Evolutionary conservation across 1,140 invertebrate species (phyloP).

Genomic region (Plectrocnemia conspersa): DNA sequence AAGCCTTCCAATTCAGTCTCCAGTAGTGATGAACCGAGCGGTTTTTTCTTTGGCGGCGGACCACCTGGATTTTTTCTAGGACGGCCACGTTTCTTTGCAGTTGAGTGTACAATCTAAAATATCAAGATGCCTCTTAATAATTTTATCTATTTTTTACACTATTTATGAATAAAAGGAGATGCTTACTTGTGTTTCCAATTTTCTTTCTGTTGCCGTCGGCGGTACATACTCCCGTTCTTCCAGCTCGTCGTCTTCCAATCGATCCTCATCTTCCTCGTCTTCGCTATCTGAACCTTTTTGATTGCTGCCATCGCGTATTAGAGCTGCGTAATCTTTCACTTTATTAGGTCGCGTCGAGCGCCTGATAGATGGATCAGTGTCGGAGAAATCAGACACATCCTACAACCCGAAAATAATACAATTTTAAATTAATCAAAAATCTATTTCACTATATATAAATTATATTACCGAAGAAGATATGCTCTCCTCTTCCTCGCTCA

Average conservation of each 20-base stretch:
- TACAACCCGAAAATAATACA: slow-evolving; percentile 13
- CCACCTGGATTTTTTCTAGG: slow-evolving; percentile 12
- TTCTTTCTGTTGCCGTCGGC: slow-evolving; percentile 23
- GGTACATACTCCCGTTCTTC: slow-evolving; percentile 5
- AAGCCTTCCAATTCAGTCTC: neutral
- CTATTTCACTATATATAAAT: no score
- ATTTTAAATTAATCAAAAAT: no score
- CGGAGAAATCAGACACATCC: slow-evolving; percentile 12
- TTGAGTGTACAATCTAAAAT: no score
- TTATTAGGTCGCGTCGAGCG: slow-evolving; percentile 46
- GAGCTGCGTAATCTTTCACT: slow-evolving; percentile 50
- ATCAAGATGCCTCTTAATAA: neutral
- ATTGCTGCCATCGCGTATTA: slow-evolving; percentile 38
- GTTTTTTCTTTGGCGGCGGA: slow-evolving; percentile 2
- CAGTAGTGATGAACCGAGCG: no score
- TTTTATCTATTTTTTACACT: neutral
- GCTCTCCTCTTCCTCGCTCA: no score
- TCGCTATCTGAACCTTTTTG: slow-evolving; percentile 14
- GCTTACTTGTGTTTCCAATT: neutral
- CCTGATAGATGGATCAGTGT: slow-evolving; percentile 34
- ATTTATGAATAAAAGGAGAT: neutral
- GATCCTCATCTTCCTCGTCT: slow-evolving; percentile 10
- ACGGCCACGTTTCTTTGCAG: slow-evolving; percentile 24
- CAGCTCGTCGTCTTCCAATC: slow-evolving; percentile 19
- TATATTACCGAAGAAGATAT: no score